Evolutionary conservation across 2,797 vertebrate genomes (phyloP).

Genomic region (Lepidocolaptes lacrymiger): DNA sequence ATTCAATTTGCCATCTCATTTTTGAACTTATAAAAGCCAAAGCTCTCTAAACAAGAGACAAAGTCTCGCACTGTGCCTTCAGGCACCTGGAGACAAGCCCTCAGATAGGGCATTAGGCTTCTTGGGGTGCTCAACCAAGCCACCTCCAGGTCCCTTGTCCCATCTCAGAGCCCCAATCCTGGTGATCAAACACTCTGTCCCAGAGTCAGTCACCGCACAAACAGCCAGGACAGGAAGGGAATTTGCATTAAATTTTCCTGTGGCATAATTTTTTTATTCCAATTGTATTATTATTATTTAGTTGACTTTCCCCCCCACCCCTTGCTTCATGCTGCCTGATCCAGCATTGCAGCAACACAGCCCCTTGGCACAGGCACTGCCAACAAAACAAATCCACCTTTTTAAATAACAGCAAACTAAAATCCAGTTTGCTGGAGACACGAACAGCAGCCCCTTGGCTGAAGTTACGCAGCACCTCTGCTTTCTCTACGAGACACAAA

Average conservation of each 20-base stretch:
- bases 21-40: slow-evolving; percentile 30
- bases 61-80: background rate
- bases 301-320: background rate
- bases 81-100: background rate
- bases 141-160: background rate
- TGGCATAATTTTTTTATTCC: background rate
- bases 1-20: slow-evolving; percentile 56
- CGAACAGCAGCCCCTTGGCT: background rate
- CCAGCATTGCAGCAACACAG: background rate
- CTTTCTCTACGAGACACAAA: fast-evolving
- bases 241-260: background rate
- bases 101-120: background rate
- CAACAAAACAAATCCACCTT: background rate
- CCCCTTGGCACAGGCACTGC: background rate
- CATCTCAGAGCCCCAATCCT: background rate
- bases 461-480: background rate
- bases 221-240: background rate
- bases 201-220: background rate
- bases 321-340: background rate
- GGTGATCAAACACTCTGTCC: fast-evolving
- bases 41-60: slow-evolving; percentile 9
- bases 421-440: background rate
- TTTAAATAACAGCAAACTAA: background rate
- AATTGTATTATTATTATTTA: background rate
- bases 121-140: fast-evolving